These are phyloP conservation scores for Macrophya alboannulata DNA, from an alignment of 2,888 invertebrate genomes.

Conservation along the genomic window DNA sequence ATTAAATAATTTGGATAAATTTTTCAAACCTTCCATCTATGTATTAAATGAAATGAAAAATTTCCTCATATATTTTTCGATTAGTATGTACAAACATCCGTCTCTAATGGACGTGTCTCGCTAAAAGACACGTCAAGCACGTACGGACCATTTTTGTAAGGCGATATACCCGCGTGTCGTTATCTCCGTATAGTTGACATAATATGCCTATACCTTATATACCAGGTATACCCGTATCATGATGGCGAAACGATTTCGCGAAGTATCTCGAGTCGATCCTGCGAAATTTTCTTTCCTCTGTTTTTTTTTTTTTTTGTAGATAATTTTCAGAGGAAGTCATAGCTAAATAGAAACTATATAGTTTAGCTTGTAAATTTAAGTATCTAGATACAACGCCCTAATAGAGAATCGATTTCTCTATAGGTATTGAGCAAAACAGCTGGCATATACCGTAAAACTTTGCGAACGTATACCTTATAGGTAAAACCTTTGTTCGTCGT, in stretches of 20 bases:
- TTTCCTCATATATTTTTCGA: no score
- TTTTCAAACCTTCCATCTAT: no score
- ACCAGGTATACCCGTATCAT: neutral
- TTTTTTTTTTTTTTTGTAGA: neutral
- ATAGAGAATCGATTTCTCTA: neutral
- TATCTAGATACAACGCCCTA: no score
- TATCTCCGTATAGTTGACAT: neutral
- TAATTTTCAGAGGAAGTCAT: neutral
- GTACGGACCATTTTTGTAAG: constrained; percentile 22
- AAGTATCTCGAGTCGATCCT: neutral
- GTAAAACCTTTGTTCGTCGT: neutral
- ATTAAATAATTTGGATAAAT: no score
- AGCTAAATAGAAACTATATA: no score
- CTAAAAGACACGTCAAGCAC: constrained; percentile 15
- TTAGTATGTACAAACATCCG: no score
- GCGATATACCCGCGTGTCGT: neutral
- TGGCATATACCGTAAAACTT: neutral
- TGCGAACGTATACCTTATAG: neutral
- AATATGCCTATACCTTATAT: no score
- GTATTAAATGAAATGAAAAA: no score
- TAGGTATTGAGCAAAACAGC: neutral
- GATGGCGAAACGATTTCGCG: neutral
- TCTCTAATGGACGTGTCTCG: no score
- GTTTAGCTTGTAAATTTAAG: no score
- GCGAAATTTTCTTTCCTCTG: no score